Percentiles rank a stretch among this genome's conserved stretches.
Conservation (phyloP, 2,113 vertebrate genomes). For the Diadophis punctatus region DNA sequence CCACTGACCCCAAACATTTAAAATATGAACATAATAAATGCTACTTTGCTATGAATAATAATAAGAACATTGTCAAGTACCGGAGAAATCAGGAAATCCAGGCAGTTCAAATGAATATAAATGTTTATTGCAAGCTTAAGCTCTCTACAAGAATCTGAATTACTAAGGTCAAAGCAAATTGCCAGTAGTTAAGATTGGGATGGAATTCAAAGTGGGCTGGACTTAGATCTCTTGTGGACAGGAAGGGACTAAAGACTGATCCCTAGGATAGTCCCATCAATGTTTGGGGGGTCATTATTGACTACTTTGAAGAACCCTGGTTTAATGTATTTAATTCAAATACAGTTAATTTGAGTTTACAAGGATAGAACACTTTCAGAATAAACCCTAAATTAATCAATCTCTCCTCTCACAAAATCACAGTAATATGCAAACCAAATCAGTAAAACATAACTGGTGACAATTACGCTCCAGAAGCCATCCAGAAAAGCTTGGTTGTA, state of each 20-base stretch:
- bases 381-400: not conserved
- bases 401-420: not conserved
- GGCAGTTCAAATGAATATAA: too few relatives aligned
- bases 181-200: too few relatives aligned
- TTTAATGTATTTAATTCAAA: not conserved
- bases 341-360: not conserved
- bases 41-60: not conserved
- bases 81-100: not conserved
- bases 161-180: too few relatives aligned
- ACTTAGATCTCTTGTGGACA: too few relatives aligned
- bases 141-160: too few relatives aligned
- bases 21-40: not conserved
- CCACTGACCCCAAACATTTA: not conserved
- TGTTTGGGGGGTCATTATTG: not conserved
- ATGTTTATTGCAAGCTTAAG: too few relatives aligned
- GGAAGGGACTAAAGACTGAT: too few relatives aligned
- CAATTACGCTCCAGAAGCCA: not conserved
- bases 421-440: not conserved
- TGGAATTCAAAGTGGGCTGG: too few relatives aligned
- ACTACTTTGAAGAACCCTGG: not conserved
- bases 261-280: not conserved
- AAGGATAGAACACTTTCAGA: not conserved
- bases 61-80: not conserved
- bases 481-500: not conserved
- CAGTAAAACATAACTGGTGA: not conserved